Base-by-base conservation (phyloP, 2,113 vertebrate species). In the Picathartes gymnocephalus region DNA sequence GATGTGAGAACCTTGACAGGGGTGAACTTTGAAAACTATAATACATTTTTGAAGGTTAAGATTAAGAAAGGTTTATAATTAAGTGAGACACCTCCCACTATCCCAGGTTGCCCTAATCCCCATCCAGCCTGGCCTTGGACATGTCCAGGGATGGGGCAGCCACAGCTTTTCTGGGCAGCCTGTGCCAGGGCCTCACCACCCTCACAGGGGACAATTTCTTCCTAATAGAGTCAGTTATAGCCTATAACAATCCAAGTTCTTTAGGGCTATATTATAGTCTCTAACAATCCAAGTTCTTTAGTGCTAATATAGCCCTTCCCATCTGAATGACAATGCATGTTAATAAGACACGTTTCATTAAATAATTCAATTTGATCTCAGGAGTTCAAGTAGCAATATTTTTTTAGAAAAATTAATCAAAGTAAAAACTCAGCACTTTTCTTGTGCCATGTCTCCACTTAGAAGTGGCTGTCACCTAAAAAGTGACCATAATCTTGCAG, bases 401-500 rank as follows among this genome's bases (percentile, higher is more conserved):
- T 42, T 45, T 47, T 42, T 13, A 21, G 31, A 53, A 48, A 74
- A 82, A 40, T 3, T 21, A 16, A 65, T 35, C 21, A 44, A 15
- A 44, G 19, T 13, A 28, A 74, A 68, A 70, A 7, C 5, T 1
- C 16, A 50, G 15, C 8, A 9, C 19, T 37, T 2, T 16, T 23
- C 53, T 28, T 24, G 24, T 18, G 30, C 15, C 1, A 0, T 5
- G 6, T 28, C 57, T 54, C n/a, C 7, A 18, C 19, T 30, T 15
- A 27, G 1, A 42, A 56, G 9, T 7, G 7, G 6, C 3, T 3
- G 81, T 68, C 9, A 20, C 30, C 35, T 30, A 7, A 28, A 14
- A 50, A 28, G 10, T 1, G 2, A 30, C 12, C 6, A 3, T 0
- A 51, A 25, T 20, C 28, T 25, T 14, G 23, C 15, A 31, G 8